Percentiles rank a stretch among this genome's conserved stretches.
phyloP scores from a whole-genome alignment of 2,797 vertebrate species.

The Oreochromis grahami region DNA sequence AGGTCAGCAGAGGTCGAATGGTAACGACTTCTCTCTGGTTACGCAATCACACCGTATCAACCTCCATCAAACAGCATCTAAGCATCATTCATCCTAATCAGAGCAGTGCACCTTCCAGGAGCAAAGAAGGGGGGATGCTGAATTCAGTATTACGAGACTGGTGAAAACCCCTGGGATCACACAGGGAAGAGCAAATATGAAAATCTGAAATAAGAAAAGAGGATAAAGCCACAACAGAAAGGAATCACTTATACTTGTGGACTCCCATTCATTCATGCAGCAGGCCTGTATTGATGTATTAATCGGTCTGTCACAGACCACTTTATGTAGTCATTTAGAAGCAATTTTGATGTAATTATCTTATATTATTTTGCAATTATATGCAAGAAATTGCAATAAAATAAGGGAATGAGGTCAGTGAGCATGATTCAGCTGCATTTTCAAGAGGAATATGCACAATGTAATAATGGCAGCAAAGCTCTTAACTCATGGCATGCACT shows the following conservation, averaged over 20 bases:
- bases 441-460: background rate
- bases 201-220: background rate
- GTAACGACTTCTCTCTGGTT: conserved; percentile 63
- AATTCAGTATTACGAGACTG: background rate
- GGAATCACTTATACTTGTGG: background rate
- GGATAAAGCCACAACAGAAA: background rate
- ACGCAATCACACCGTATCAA: conserved; percentile 46
- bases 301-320: background rate
- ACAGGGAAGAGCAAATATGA: background rate
- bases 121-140: background rate
- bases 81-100: conserved; percentile 65
- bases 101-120: conserved; percentile 19
- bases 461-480: background rate
- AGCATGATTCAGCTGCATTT: background rate
- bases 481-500: background rate
- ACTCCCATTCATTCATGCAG: background rate
- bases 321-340: background rate
- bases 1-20: conserved; percentile 67
- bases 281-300: background rate
- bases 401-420: background rate
- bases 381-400: background rate
- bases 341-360: background rate
- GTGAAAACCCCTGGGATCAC: background rate
- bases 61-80: conserved; percentile 9
- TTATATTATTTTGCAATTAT: background rate